These are phyloP conservation scores for Cinclus mexicanus DNA, from an alignment of 2,113 vertebrate species.

Conservation along the genomic window DNA sequence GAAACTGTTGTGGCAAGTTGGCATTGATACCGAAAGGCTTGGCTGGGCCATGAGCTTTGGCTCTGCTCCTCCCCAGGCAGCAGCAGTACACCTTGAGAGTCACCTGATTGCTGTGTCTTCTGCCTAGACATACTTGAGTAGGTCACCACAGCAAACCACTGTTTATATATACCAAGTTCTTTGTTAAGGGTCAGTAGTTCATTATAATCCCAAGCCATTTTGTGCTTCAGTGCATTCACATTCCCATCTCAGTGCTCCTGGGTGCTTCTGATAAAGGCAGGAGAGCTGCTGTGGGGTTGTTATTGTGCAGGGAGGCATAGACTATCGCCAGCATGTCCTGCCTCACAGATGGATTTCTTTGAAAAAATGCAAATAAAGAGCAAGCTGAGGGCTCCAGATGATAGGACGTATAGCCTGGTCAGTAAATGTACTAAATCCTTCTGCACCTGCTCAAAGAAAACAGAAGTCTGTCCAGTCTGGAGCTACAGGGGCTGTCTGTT, in stretches of 20 bases:
- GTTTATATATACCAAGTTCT: background rate
- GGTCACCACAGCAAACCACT: background rate
- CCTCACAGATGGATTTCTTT: background rate
- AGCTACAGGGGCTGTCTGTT: background rate
- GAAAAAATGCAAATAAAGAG: background rate
- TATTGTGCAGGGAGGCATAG: background rate
- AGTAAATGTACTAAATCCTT: background rate
- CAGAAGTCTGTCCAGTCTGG: background rate
- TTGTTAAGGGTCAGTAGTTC: background rate
- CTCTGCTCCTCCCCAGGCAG: background rate
- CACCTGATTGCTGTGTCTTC: background rate
- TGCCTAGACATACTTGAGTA: rapidly evolving
- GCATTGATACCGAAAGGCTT: background rate
- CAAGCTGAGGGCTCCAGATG: background rate
- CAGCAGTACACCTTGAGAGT: background rate
- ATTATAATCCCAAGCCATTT: background rate
- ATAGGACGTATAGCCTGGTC: rapidly evolving
- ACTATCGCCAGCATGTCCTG: background rate
- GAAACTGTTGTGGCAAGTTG: background rate
- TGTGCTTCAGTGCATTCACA: rapidly evolving
- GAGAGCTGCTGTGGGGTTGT: rapidly evolving
- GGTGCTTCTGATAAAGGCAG: background rate
- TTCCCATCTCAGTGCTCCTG: background rate
- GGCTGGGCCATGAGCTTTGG: background rate
- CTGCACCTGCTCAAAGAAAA: background rate